A percentile compares a stretch with the other conserved stretches of the same genome.
Evolutionary conservation across 2,797 vertebrate genomes (phyloP).

Genomic region (Gymnothorax reevesii): DNA sequence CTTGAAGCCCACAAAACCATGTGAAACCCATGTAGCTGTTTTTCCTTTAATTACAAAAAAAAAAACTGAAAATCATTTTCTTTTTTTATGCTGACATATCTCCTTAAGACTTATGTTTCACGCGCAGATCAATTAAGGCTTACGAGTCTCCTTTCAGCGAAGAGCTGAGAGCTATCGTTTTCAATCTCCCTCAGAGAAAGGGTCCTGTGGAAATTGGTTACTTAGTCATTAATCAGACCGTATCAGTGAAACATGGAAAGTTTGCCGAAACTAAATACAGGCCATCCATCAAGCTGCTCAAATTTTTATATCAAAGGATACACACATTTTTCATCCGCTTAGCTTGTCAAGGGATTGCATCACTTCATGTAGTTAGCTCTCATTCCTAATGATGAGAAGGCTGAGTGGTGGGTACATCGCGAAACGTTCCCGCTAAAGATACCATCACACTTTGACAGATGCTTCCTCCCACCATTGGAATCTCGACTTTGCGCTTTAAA

Average conservation of each 20-base stretch:
- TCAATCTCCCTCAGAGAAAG: conserved; percentile 13
- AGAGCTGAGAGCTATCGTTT: conserved; percentile 25
- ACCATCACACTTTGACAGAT: neutral
- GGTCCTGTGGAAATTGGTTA: conserved; percentile 28
- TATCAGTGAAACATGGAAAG: conserved; percentile 23
- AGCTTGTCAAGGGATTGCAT: conserved; percentile 28
- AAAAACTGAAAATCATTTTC: neutral
- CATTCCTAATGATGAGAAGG: conserved; percentile 25
- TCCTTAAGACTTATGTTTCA: neutral
- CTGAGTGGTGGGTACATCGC: conserved; percentile 2
- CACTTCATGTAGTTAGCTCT: conserved; percentile 8
- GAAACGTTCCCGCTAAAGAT: neutral
- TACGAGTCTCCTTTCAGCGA: conserved; percentile 6
- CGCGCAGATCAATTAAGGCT: neutral
- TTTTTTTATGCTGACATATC: neutral
- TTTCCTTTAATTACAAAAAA: neutral
- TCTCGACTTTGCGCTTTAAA: neutral
- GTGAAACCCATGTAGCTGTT: neutral
- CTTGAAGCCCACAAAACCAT: neutral
- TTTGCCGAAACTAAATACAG: conserved; percentile 27
- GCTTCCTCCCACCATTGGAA: neutral
- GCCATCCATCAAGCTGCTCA: conserved; percentile 36
- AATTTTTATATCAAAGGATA: conserved; percentile 32
- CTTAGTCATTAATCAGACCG: conserved; percentile 35
- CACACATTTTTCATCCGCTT: conserved; percentile 35